Evolutionary conservation across 1,140 invertebrate genomes (phyloP), one percentile per base, ranked within the genome.

Genomic region (Daktulosphaira vitifoliae): DNA sequence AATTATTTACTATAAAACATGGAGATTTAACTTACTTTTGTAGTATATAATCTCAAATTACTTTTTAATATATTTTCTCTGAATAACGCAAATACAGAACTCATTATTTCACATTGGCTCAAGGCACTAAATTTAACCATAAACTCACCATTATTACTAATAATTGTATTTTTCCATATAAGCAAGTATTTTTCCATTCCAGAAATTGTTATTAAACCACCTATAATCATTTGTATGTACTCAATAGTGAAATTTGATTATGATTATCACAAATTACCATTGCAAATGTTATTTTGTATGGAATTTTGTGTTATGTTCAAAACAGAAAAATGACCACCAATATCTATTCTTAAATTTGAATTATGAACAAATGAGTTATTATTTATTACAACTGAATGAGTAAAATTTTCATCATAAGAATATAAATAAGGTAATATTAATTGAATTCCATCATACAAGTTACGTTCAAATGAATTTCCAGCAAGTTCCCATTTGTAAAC

Each of bases 161-260:
- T 80, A 39, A 99, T 88, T 54, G 71, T 68, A 72, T 88, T 87
- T 73, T 78, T 87, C 83, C 70, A 82, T 74, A 81, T 88, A 25
- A 83, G 78, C 76, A 98, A 81, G 70, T 88, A 85, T 76, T 99
- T 99, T 75, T 99, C 97, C 93, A 98, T 99, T 15, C 97, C 96
- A 62, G 82, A 79, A 4, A 99, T 78, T 0, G 86, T 83, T 2
- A 99, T 80, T 15, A 99, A 75, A 0, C 96, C 90, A 9, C 75
- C 79, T 68, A 52, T 6, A 54, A n/a, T n/a, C n/a, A n/a, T n/a
- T n/a, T n/a, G n/a, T n/a, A n/a, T n/a, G n/a, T n/a, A n/a, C n/a
- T 56, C n/a, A 38, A 39, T 23, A 25, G 51, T 39, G 8, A 39
- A 39, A 39, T 39, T 9, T 9, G 8, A n/a, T 20, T 4, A 42